Base-by-base conservation (phyloP, 2,888 invertebrate species). In the Lumbricus terrestris region DNA sequence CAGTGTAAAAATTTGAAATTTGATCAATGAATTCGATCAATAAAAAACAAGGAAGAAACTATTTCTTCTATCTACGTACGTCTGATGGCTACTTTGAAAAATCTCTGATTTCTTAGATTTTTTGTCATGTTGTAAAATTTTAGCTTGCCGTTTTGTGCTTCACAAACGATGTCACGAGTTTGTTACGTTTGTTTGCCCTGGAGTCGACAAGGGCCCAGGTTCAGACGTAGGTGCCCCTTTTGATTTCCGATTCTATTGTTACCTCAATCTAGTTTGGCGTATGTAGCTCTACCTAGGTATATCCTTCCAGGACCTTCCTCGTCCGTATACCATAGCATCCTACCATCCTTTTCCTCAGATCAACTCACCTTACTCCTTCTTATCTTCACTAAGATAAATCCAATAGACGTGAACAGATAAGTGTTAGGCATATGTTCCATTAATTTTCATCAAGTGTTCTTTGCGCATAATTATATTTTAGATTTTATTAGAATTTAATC, bases 101-200 rank as follows among this genome's bases (percentile, higher is more conserved):
- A n/a, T 8, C 69, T n/a, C 11, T 69, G n/a, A n/a, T 69, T 69
- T 69, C 47, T 47, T 11, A n/a, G 1, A 69, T 47, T 69, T 29
- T 69, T 69, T 69, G 69, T 69, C n/a, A 8, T 96, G 47, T 69
- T 3, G 69, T 69, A 8, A n/a, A 29, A 69, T 69, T 97, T 90
- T 97, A 99, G 99, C 99, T 94, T 99, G 99, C 96, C 98, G 98
- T 95, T 99, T 99, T 96, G 99, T 99, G 93, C 99, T 99, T 88
- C 99, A 99, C 96, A 99, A 99, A 95, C 96, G 99, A 96, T 99
- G 99, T 95, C 99, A 99, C 96, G 99, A 99, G 95, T 99, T 98
- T 96, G 99, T 99, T 95, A 98, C 98, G 92, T 99, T 99, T 96
- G 97, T 97, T 93, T 99, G 99, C 95, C 99, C 99, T 5, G 99